Base-by-base conservation (phyloP, 1,140 invertebrate species). In the Drosophila santomea region DNA sequence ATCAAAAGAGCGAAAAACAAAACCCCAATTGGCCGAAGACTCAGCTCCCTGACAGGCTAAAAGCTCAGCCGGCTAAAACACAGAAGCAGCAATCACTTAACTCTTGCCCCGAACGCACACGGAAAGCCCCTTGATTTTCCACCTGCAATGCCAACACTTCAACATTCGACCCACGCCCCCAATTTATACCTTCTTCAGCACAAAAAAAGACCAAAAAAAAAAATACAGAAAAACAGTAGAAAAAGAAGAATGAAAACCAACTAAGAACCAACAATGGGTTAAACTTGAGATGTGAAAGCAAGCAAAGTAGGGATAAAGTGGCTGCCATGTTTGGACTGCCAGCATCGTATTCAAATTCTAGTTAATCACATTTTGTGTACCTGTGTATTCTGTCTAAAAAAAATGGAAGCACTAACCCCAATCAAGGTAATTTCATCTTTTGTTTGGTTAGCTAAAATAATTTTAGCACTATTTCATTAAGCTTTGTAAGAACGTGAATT, bases 21-120 rank as follows among this genome's bases (percentile, higher is more conserved):
- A 47, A 47, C 4, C 8, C 15, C 45, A 57, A 57, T 50, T 60
- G 44, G 32, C 28, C 20, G 23, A 12, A 28, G 15, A 35, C 7
- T 44, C 23, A n/a, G 12, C 32, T 15, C 36, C 39, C 55, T 43
- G 60, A 63, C 60, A 63, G 60, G 60, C 60, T 63, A 66, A 63
- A 64, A 66, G 59, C 43, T 66, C 63, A 67, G 60, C 44, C 50
- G 32, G 32, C 50, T 52, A 14, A 51, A 36, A 52, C 50, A 52
- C 32, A 52, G 15, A 36, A 60, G 55, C 55, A 63, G 60, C 60
- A 68, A 68, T 68, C 64, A 68, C 62, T 68, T 68, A 68, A 67
- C 64, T 67, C 64, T 54, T 68, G 47, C 62, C 38, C 20, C 38
- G 7, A n/a, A 10, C 35, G 20, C 12, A 14, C 11, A 14, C n/a